Percentiles rank a stretch among this genome's conserved stretches.
phyloP scores from a whole-genome alignment of 1,140 invertebrate genomes.

The Drosophila pandora region DNA sequence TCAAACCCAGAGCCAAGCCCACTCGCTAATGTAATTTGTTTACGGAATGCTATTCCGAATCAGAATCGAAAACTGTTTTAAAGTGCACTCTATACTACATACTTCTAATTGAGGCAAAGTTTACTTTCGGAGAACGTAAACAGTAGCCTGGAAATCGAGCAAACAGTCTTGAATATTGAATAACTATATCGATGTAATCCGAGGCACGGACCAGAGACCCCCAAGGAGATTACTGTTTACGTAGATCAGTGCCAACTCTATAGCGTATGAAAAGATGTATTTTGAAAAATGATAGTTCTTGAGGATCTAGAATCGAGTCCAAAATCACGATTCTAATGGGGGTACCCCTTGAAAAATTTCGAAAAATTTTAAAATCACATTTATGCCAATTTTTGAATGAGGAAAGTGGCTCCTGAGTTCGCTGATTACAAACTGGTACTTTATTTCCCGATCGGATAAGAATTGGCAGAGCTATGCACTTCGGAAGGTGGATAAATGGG shows the following conservation, averaged over 20 bases:
- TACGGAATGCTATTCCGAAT: not conserved
- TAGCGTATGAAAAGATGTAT: not conserved
- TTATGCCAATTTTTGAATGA: no score
- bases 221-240: constrained; percentile 19
- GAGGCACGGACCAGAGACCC: not conserved
- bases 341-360: no score
- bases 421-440: no score
- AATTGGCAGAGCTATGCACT: no score
- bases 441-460: no score
- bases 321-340: no score
- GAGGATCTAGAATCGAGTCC: no score
- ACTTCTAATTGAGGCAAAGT: not conserved
- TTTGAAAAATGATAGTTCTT: no score
- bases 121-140: not conserved
- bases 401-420: no score
- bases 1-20: constrained; percentile 10
- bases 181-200: constrained; percentile 5
- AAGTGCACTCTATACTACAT: constrained; percentile 1
- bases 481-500: no score
- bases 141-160: not conserved
- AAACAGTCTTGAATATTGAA: constrained; percentile 19
- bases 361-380: no score
- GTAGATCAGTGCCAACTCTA: not conserved
- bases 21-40: constrained; percentile 2
- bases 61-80: not conserved